These are phyloP conservation scores for Drosophila atroscutellata DNA, from an alignment of 2,888 invertebrate genomes.

Conservation along the genomic window DNA sequence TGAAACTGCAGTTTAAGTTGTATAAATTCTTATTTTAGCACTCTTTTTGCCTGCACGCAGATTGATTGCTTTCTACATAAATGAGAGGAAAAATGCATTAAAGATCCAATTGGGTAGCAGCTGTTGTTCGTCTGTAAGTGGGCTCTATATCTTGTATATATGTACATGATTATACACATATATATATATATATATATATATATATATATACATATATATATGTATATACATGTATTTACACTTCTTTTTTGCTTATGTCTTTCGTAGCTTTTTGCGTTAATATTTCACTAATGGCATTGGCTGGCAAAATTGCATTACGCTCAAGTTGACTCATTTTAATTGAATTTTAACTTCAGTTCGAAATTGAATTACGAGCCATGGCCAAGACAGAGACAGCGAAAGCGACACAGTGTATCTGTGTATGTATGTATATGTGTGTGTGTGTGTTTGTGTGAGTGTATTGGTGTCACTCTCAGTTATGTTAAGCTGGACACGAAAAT, in stretches of 20 bases:
- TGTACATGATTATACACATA: not conserved
- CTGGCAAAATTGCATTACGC: slow-evolving; percentile 79
- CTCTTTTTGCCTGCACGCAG: not conserved
- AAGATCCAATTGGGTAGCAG: slow-evolving; percentile 23
- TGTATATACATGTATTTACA: not conserved
- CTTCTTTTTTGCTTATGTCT: slow-evolving; percentile 30
- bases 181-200: not conserved
- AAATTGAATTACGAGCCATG: slow-evolving; percentile 79
- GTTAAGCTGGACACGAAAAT: slow-evolving; percentile 53
- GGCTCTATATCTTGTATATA: not conserved
- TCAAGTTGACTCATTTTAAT: slow-evolving; percentile 82
- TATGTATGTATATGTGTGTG: slow-evolving; percentile 14
- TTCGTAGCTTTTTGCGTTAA: slow-evolving; percentile 70
- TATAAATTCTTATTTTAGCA: not conserved
- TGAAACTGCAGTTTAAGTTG: not conserved
- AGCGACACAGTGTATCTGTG: slow-evolving; percentile 8
- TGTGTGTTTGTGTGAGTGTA: slow-evolving; percentile 28
- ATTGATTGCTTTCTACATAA: slow-evolving; percentile 35
- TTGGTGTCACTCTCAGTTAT: slow-evolving; percentile 25
- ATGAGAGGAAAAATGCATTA: slow-evolving; percentile 40
- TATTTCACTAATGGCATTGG: slow-evolving; percentile 82
- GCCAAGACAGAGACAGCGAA: slow-evolving; percentile 50
- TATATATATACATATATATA: not conserved
- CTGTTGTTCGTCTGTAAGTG: not conserved
- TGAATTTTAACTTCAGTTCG: slow-evolving; percentile 82